These are phyloP conservation scores for Sepiola atlantica DNA, from an alignment of 2,888 invertebrate species.

Conservation along the genomic window DNA sequence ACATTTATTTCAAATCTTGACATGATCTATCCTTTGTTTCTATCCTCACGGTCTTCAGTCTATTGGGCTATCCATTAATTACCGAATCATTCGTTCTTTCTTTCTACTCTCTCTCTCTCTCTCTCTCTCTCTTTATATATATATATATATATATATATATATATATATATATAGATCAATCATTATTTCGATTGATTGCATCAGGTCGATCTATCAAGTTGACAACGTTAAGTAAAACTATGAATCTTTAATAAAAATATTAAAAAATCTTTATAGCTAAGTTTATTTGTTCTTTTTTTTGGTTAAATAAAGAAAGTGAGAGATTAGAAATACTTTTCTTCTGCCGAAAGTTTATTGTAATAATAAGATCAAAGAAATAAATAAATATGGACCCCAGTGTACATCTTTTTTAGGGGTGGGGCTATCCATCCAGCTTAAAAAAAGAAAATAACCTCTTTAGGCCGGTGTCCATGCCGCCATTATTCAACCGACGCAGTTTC, in stretches of 20 bases:
- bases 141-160: too few relatives aligned
- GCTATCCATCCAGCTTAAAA: neutral
- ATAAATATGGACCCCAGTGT: neutral
- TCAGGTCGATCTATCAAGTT: neutral
- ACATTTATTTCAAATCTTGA: neutral
- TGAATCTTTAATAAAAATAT: neutral
- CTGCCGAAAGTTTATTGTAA: neutral
- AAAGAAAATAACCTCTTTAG: neutral
- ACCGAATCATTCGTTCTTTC: neutral
- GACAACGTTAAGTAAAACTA: neutral
- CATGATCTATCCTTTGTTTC: neutral
- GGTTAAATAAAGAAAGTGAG: too few relatives aligned
- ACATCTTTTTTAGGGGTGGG: neutral
- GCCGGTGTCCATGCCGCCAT: neutral
- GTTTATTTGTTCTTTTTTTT: too few relatives aligned
- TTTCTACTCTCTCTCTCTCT: neutral
- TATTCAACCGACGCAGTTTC: constrained; percentile 19
- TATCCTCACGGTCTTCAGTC: neutral
- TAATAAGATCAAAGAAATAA: neutral
- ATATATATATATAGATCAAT: neutral
- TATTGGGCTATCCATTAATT: neutral
- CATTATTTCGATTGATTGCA: neutral
- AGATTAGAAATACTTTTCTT: neutral
- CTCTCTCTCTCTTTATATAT: too few relatives aligned
- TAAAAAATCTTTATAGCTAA: too few relatives aligned